phyloP scores from a whole-genome alignment of 2,888 invertebrate genomes.

The Papilio elwesi region DNA sequence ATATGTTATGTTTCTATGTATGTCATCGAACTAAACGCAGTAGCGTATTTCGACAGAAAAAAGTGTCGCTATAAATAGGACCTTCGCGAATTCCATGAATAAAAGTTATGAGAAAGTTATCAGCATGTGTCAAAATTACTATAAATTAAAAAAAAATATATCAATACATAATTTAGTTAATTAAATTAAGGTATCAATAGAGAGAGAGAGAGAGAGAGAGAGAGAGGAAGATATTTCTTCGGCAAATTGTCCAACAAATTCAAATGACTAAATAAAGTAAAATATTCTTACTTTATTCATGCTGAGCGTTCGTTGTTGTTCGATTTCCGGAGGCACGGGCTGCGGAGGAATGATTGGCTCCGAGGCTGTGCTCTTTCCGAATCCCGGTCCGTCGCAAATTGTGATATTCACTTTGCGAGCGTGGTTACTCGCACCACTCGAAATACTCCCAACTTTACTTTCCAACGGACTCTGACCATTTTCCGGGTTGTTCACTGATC shows the following conservation, averaged over 20 bases:
- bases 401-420: constrained; percentile 72
- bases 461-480: constrained; percentile 54
- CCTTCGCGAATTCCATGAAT: no score
- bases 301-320: constrained; percentile 91
- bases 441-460: constrained; percentile 63
- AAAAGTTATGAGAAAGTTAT: no score
- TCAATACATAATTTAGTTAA: no score
- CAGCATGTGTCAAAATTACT: no score
- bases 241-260: neutral
- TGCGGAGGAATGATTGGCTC: constrained; percentile 86
- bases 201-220: no score
- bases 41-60: no score
- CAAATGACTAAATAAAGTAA: neutral
- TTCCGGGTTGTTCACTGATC: constrained; percentile 41
- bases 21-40: no score
- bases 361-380: constrained; percentile 64
- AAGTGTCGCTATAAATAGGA: no score
- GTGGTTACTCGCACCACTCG: constrained; percentile 58
- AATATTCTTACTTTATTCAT: constrained; percentile 88
- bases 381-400: constrained; percentile 67
- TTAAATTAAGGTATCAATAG: no score
- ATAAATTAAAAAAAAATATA: no score
- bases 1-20: no score
- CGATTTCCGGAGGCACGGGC: constrained; percentile 92
- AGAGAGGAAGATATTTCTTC: no score